Evolutionary conservation across 2,797 vertebrate genomes (phyloP).

Genomic region (Sebastes taczanowskii): DNA sequence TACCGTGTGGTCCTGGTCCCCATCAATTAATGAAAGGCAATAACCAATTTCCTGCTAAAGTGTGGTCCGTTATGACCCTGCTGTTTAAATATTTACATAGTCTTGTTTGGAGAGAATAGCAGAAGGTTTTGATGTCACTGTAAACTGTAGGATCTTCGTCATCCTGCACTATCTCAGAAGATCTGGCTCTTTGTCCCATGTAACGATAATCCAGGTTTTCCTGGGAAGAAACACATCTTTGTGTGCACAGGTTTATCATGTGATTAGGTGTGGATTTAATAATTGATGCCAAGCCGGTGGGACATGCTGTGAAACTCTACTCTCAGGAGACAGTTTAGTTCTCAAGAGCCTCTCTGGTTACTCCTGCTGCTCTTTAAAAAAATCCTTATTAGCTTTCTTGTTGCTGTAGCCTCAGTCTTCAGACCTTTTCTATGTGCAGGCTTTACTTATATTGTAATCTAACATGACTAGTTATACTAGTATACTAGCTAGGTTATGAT

Average conservation of each 20-base stretch:
- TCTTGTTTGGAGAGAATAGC: conserved; percentile 33
- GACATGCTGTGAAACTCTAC: conserved; percentile 79
- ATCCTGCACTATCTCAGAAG: conserved; percentile 6
- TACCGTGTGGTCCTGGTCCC: neutral
- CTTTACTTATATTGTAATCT: neutral
- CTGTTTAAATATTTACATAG: conserved; percentile 8
- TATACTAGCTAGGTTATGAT: neutral
- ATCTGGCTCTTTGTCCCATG: conserved; percentile 27
- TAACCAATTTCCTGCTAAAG: neutral
- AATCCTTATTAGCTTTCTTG: neutral
- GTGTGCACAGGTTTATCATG: conserved; percentile 56
- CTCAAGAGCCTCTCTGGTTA: conserved; percentile 69
- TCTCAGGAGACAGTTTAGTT: conserved; percentile 64
- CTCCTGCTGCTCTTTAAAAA: conserved; percentile 37
- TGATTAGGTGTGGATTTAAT: conserved; percentile 74
- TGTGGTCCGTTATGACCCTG: neutral
- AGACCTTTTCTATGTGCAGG: neutral
- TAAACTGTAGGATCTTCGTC: conserved; percentile 12
- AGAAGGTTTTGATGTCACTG: conserved; percentile 44
- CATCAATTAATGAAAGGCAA: neutral
- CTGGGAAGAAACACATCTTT: conserved; percentile 39
- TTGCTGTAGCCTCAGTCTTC: neutral
- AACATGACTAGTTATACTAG: neutral
- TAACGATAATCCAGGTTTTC: conserved; percentile 53
- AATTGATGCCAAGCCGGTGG: conserved; percentile 74